Percentiles rank a stretch among this genome's conserved stretches.
phyloP scores from a whole-genome alignment of 64 coral and sea anemone genomes.

The Trachythela sp. region DNA sequence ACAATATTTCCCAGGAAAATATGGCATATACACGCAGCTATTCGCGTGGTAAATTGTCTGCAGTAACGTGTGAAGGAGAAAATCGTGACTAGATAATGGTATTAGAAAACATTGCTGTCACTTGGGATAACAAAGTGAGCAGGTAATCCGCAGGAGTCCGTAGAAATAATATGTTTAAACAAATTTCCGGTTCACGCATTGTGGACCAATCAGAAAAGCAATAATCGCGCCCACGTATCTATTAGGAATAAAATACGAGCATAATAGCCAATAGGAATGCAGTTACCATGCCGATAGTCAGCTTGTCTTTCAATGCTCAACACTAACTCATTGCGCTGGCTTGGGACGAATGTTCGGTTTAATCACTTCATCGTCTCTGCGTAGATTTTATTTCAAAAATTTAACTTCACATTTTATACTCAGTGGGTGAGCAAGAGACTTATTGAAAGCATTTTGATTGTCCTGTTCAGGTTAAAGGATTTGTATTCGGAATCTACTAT shows the following conservation, averaged over 20 bases:
- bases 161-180: background rate
- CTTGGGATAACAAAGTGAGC: background rate
- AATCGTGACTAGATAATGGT: background rate
- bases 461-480: background rate
- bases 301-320: constrained; percentile 20
- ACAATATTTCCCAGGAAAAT: background rate
- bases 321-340: background rate
- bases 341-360: background rate
- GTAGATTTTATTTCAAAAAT: background rate
- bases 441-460: background rate
- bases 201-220: constrained; percentile 11
- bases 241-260: background rate
- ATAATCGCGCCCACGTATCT: background rate
- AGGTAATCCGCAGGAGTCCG: constrained; percentile 9
- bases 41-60: background rate
- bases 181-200: constrained; percentile 1
- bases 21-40: background rate
- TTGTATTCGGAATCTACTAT: background rate
- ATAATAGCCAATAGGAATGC: constrained; percentile 16
- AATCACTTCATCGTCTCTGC: background rate
- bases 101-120: constrained; percentile 20
- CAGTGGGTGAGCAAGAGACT: constrained; percentile 4
- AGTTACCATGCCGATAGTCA: constrained; percentile 2
- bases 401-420: background rate
- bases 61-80: background rate